Evolutionary conservation across 2,888 invertebrate genomes (phyloP), one percentile per base, ranked within the genome.

Genomic region (Eristalinus aeneus): DNA sequence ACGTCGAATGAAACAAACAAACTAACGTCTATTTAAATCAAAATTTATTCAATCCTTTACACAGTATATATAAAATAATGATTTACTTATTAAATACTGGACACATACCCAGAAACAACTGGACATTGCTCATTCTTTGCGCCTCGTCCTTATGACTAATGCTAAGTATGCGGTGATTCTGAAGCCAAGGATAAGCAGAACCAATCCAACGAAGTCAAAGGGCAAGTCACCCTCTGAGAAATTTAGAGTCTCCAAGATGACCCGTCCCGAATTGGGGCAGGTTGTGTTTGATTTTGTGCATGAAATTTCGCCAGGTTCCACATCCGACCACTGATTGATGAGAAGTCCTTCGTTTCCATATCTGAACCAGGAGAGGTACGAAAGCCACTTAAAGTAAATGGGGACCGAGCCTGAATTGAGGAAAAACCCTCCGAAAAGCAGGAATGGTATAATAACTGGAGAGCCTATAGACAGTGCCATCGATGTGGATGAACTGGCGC

Each of bases 341-440:
- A 97, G 93, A 20, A 98, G 93, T 0, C 97, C 97, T 92, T 98
- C 98, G 92, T 97, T 97, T 32, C 97, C 97, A 92, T 97, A 98
- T 75, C 96, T 95, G 93, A 98, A 98, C 98, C 98, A 98, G 0
- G 98, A 98, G 12, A 98, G 92, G 92, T 97, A 96, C 0, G 97
- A 96, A 86, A 97, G 93, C 97, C 97, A 98, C 88, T 95, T 94
- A 78, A 98, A 95, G 91, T 97, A 98, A 0, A 94, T 92, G 0
- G 98, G 98, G 23, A 97, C 96, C 0, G 97, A 97, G 95, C 95
- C 96, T 23, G 96, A 95, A 91, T 98, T 98, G 56, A 99, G 94
- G 93, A 98, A 98, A 94, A 98, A 98, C 58, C 99, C 99, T 80
- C 98, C 98, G 91, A 99, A 99, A 20, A 99, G 93, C 93, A 99